These are phyloP conservation scores for Linurgus olivaceus DNA, from an alignment of 2,797 vertebrate species.

Conservation along the genomic window DNA sequence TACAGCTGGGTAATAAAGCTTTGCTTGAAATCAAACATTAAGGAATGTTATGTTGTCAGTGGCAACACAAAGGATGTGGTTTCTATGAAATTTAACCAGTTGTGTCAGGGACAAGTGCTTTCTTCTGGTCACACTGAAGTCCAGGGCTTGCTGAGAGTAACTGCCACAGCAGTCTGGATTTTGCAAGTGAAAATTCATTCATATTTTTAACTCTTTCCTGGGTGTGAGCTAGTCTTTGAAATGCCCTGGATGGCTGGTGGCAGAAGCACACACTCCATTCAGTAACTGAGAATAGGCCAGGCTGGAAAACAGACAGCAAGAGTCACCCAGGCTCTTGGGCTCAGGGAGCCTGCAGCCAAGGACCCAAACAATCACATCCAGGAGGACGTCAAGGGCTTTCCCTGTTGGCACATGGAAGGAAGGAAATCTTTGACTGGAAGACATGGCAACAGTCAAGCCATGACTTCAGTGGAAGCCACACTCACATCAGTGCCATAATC, in stretches of 20 bases:
- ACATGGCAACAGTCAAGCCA: neutral
- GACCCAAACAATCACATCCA: neutral
- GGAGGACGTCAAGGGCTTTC: neutral
- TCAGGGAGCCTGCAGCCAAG: neutral
- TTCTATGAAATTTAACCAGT: slow-evolving; percentile 55
- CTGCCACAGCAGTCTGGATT: neutral
- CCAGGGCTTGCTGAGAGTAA: neutral
- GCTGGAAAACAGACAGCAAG: neutral
- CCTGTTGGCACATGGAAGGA: neutral
- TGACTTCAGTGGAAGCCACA: neutral
- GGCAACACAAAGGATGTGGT: slow-evolving; percentile 59
- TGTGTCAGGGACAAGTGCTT: slow-evolving; percentile 1
- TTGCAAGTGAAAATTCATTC: neutral
- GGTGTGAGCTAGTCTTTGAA: neutral
- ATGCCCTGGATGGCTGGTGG: neutral
- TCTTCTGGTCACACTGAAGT: slow-evolving; percentile 10
- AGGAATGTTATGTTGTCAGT: slow-evolving; percentile 55
- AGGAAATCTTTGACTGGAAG: neutral
- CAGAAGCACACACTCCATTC: neutral
- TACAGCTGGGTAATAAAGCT: slow-evolving; percentile 20
- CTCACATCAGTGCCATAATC: neutral
- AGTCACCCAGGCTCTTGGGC: neutral
- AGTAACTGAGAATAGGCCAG: neutral
- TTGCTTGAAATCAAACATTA: slow-evolving; percentile 39
- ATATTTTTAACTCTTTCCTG: slow-evolving; percentile 29